Evolutionary conservation across 2,888 invertebrate genomes (phyloP), one percentile per base, ranked within the genome.

Genomic region (Liopterus haemorrhoidalis): DNA sequence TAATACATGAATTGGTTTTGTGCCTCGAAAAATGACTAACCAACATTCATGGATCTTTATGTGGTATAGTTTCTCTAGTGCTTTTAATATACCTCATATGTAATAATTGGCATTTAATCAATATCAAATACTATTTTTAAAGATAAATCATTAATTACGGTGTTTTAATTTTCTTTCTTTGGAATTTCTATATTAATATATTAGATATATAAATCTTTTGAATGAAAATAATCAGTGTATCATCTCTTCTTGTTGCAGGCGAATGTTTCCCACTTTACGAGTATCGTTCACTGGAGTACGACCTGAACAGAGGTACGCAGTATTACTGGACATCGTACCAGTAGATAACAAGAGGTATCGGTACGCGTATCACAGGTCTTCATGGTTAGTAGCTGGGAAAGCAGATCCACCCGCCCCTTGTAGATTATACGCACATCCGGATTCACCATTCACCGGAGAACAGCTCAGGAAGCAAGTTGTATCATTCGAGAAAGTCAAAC

Each of bases 321-420:
- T 88, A 12, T 72, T 85, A 42, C 73, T 87, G 72, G 86, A 87
- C 70, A 83, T 87, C 51, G 82, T 85, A 3, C 85, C 85, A 1
- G 85, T 86, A 45, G 86, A 87, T 68, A 80, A 79, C 67, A 85
- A 85, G 63, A 70, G 85, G 41, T 82, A 83, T 64, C 75, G 85
- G 49, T 88, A 87, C 72, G 85, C 86, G 54, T 88, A 88, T 69
- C 86, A 87, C 67, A 74, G 85, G 49, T 85, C 85, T 16, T 83
- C 84, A 20, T 87, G 87, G 86, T 68, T 86, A 56, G 85, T 85
- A 39, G 86, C 86, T 1, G 87, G 86, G 20, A 86, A 87, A 65
- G 85, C 85, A 2, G 84, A 86, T 73, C 84, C 79, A 12, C 84
- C 85, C 53, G 76, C 80, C 1, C 82, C 82, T 9, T 75, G 76